Base-by-base conservation (phyloP, 1,140 invertebrate species). In the Aphidius gifuensis region DNA sequence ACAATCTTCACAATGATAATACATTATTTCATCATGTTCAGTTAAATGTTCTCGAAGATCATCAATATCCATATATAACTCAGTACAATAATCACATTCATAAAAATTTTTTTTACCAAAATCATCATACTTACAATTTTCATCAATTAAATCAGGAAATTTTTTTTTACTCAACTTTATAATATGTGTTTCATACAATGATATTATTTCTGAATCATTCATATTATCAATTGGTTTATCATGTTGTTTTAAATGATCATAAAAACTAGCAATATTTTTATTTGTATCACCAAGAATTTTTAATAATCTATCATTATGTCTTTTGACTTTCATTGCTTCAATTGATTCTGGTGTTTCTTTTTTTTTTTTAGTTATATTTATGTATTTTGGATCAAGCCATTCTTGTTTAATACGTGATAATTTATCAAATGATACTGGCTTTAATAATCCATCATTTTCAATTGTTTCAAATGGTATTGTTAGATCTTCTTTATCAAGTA, bases 1-100 rank as follows among this genome's bases (percentile, higher is more conserved):
- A 21, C 80, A 80, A 62, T 81, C 80, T 40, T 80, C 78, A 39
- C 79, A 81, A 23, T 66, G 78, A 56, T 77, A 75, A 48, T 74
- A 66, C 5, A 81, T 73, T 60, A 76, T 79, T 11, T 73, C 76
- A 44, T 81, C 80, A 9, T 81, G 80, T 9, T 21, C 58, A 45
- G 77, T 81, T 0, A 76, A 45, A 47, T 81, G 80, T 46, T 79
- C 79, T 5, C 76, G 74, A 0, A 77, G 64, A 2, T 71, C 58
- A 5, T 80, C 80, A 16, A 69, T 69, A 5, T 63, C 65, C 2
- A 68, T 49, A 62, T 78, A 81, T 9, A 68, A 71, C 21, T 73
- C 61, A 9, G 73, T 64, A 57, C 80, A 81, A 63, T 80, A 81
- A 55, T 81, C 79, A 53, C 80, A 81, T 9, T 80, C 76, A 1